phyloP scores from a whole-genome alignment of 1,140 invertebrate genomes.

The Drosophila varians region DNA sequence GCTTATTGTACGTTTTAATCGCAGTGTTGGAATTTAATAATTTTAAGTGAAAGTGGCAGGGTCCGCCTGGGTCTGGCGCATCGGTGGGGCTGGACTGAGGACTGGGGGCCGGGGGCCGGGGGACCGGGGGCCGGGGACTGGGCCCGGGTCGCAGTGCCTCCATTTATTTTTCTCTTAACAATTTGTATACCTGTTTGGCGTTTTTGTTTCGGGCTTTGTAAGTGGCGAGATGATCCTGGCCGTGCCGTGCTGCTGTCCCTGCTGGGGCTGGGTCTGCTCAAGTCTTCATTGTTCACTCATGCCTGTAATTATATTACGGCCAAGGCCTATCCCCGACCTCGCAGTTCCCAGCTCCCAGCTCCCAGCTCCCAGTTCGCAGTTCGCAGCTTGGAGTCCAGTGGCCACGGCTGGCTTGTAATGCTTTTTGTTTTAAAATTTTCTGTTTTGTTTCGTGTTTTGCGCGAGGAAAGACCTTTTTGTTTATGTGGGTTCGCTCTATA shows the following conservation, averaged over 20 bases:
- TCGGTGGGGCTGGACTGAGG: no score
- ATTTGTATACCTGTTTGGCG: slow-evolving; percentile 53
- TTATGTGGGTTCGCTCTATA: neutral
- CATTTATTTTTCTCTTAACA: slow-evolving; percentile 45
- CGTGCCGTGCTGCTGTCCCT: neutral
- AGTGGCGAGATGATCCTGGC: slow-evolving; percentile 41
- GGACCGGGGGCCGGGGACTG: neutral
- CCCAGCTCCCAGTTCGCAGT: neutral
- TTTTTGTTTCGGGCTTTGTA: slow-evolving; percentile 17
- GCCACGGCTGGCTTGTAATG: neutral
- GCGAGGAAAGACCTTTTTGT: neutral
- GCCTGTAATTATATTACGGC: slow-evolving; percentile 38
- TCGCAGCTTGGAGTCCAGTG: neutral
- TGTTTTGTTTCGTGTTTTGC: neutral
- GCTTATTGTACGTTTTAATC: slow-evolving; percentile 52
- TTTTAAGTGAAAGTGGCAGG: slow-evolving; percentile 55
- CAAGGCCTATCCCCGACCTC: neutral
- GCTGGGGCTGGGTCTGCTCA: slow-evolving; percentile 13
- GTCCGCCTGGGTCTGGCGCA: neutral
- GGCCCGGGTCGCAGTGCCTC: neutral
- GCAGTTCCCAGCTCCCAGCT: no score
- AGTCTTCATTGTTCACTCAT: slow-evolving; percentile 37
- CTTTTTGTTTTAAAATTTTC: neutral
- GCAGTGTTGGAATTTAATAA: slow-evolving; percentile 64
- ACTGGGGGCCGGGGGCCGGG: neutral